Evolutionary conservation across 2,888 invertebrate species (phyloP).

Genomic region (Achlya flavicornis): DNA sequence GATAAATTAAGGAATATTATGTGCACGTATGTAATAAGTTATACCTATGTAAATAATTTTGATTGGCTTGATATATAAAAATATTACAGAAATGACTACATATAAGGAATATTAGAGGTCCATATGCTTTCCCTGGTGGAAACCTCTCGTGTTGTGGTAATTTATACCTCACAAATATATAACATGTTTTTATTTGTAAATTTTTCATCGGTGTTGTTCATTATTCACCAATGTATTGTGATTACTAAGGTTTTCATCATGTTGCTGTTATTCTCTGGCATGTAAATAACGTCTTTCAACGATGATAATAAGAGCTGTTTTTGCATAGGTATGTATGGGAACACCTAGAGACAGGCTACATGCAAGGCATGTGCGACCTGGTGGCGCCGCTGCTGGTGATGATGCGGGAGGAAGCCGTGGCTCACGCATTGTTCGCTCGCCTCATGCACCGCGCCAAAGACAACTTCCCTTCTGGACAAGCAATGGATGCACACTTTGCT

Average conservation of each 20-base stretch:
- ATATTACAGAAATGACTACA: too few species aligned
- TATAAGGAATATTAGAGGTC: too few species aligned
- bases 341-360: slow-evolving; percentile 96
- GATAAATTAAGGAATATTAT: slow-evolving; percentile 97
- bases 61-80: too few species aligned
- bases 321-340: slow-evolving; percentile 95
- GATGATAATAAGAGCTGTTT: background rate
- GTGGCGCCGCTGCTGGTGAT: slow-evolving; percentile 96
- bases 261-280: background rate
- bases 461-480: slow-evolving; percentile 96
- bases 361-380: slow-evolving; percentile 99
- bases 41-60: too few species aligned
- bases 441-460: slow-evolving; percentile 95
- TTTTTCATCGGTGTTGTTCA: too few species aligned
- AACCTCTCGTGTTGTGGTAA: too few species aligned
- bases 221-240: too few species aligned
- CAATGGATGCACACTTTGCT: slow-evolving; percentile 98
- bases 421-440: slow-evolving; percentile 95
- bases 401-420: slow-evolving; percentile 95
- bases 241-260: too few species aligned
- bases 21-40: slow-evolving; percentile 90
- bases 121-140: too few species aligned
- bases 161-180: too few species aligned
- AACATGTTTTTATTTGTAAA: too few species aligned
- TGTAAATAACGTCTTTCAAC: background rate